Conservation (phyloP, 2,888 invertebrate species). For the Heteromyza rotundicornis region DNA sequence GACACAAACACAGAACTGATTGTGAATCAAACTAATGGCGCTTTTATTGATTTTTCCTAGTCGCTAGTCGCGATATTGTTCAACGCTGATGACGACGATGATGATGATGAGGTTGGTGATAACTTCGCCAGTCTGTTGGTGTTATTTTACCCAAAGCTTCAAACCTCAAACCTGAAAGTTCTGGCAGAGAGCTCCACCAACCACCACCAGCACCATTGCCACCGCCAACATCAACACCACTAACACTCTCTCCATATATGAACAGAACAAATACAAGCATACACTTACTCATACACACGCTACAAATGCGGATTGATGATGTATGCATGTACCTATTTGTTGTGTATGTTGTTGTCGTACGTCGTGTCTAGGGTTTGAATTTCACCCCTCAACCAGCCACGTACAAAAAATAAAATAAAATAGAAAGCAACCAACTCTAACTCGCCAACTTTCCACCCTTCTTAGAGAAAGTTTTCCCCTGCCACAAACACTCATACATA, state of each 20-base stretch:
- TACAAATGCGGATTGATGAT: neutral
- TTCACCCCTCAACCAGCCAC: slow-evolving; percentile 11
- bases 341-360: slow-evolving; percentile 27
- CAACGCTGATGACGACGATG: neutral
- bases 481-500: too few relatives aligned
- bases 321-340: slow-evolving; percentile 23
- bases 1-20: slow-evolving; percentile 2
- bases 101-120: neutral
- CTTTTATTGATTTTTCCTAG: slow-evolving; percentile 45
- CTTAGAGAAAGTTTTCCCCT: neutral
- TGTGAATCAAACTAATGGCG: slow-evolving; percentile 39
- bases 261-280: neutral
- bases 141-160: neutral
- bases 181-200: slow-evolving; percentile 24
- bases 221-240: slow-evolving; percentile 15
- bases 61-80: neutral
- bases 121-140: neutral
- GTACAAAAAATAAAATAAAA: neutral
- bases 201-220: slow-evolving; percentile 30
- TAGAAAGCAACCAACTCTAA: too few relatives aligned
- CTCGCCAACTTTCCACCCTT: neutral
- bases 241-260: slow-evolving; percentile 5
- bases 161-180: too few relatives aligned
- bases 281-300: neutral
- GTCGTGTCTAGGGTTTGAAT: slow-evolving; percentile 10